These are phyloP conservation scores for Tragelaphus scriptus DNA, from an alignment of 2,113 vertebrate species.

Conservation along the genomic window DNA sequence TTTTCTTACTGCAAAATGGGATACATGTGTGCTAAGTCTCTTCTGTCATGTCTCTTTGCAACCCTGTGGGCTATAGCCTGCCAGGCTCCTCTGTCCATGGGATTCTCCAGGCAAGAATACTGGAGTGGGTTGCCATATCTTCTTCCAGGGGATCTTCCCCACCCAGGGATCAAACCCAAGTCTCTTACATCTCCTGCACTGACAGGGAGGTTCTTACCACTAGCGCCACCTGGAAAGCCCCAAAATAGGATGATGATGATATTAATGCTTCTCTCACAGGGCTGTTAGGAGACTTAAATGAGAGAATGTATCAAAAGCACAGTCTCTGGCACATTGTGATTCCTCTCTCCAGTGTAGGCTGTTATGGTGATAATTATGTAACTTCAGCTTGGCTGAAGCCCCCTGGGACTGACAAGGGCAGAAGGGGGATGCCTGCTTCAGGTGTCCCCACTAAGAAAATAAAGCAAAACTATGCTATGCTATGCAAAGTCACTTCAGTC, in stretches of 20 bases:
- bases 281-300: background rate
- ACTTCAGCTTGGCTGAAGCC: background rate
- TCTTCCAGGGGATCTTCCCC: background rate
- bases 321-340: background rate
- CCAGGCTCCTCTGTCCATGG: background rate
- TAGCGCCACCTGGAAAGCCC: background rate
- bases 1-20: constrained; percentile 20
- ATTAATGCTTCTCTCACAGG: background rate
- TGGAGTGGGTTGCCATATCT: background rate
- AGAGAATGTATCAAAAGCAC: background rate
- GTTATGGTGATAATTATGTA: background rate
- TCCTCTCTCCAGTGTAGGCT: background rate
- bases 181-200: background rate
- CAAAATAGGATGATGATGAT: background rate
- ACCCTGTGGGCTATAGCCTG: background rate
- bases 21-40: background rate
- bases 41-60: background rate
- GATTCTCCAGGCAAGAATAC: background rate
- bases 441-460: background rate
- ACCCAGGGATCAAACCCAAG: background rate
- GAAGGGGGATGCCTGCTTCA: background rate
- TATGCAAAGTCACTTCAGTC: no score
- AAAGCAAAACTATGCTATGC: background rate
- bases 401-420: background rate
- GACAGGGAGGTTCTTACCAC: background rate